Percentiles rank a stretch among this genome's conserved stretches.
These are phyloP conservation scores for Chelmon rostratus DNA, from an alignment of 2,797 vertebrate species.

Conservation along the genomic window DNA sequence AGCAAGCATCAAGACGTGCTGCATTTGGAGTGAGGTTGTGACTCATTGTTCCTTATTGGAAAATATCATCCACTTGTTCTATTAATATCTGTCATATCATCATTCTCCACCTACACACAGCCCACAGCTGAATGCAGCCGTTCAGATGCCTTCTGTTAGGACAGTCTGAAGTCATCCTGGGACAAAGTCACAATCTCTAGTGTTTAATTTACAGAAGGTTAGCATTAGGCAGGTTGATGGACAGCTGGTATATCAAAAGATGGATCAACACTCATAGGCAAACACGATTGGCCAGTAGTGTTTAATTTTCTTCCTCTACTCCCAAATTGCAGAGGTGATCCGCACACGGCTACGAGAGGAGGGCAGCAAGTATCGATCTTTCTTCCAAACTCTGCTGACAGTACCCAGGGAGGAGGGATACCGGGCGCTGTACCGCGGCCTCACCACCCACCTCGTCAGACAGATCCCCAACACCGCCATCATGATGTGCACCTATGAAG, in stretches of 20 bases:
- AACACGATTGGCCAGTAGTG: neutral
- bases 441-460: constrained; percentile 96
- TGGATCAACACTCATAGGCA: neutral
- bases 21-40: constrained; percentile 7
- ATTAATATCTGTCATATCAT: constrained; percentile 9
- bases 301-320: constrained; percentile 10
- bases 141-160: neutral
- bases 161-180: neutral
- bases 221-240: no score
- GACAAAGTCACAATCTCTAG: neutral
- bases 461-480: constrained; percentile 99
- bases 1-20: neutral
- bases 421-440: constrained; percentile 94
- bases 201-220: neutral
- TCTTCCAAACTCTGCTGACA: constrained; percentile 94
- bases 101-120: constrained; percentile 8
- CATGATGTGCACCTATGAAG: constrained; percentile 99
- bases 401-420: constrained; percentile 96
- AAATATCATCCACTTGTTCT: constrained; percentile 16
- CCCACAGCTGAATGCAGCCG: constrained; percentile 17
- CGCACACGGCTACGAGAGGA: constrained; percentile 98
- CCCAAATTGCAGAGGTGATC: constrained; percentile 91
- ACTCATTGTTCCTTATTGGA: constrained; percentile 5
- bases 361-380: constrained; percentile 96
- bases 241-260: neutral